phyloP scores from a whole-genome alignment of 1,140 invertebrate species.

The Macrobrachium nipponense region DNA sequence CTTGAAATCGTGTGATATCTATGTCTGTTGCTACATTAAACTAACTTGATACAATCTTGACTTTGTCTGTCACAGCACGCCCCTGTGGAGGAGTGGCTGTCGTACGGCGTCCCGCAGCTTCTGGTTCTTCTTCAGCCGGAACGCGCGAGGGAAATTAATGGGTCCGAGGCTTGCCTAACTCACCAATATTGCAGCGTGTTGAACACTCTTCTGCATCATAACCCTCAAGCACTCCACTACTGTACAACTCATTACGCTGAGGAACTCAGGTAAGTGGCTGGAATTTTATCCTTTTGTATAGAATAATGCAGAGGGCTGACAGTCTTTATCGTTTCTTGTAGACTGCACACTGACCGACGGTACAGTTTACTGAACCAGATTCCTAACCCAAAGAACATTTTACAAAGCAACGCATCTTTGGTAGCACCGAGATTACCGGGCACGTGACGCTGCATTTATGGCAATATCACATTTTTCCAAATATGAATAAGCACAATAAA shows the following conservation, averaged over 20 bases:
- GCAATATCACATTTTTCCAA: no score
- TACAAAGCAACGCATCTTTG: no score
- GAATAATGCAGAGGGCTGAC: no score
- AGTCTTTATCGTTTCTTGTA: no score
- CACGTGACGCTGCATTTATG: no score
- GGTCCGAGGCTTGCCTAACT: slow-evolving; percentile 14
- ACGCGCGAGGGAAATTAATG: background rate
- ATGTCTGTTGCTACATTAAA: background rate
- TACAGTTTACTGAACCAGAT: no score
- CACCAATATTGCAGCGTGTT: slow-evolving; percentile 53
- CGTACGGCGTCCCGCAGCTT: slow-evolving; percentile 43
- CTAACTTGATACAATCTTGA: background rate
- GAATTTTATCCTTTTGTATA: background rate
- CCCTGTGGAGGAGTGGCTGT: slow-evolving; percentile 38
- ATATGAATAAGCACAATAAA: no score
- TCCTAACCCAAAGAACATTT: no score
- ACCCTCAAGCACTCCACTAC: slow-evolving; percentile 39
- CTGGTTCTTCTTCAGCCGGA: slow-evolving; percentile 37
- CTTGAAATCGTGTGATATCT: background rate
- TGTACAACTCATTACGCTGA: slow-evolving; percentile 42
- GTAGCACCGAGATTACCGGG: no score
- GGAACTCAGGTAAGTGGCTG: slow-evolving; percentile 29
- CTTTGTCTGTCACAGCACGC: slow-evolving; percentile 26
- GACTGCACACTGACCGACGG: no score
- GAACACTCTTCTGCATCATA: slow-evolving; percentile 43